These are phyloP conservation scores for Microctenopoma stevenorrisi DNA, from an alignment of 2,797 vertebrate species.

Conservation along the genomic window DNA sequence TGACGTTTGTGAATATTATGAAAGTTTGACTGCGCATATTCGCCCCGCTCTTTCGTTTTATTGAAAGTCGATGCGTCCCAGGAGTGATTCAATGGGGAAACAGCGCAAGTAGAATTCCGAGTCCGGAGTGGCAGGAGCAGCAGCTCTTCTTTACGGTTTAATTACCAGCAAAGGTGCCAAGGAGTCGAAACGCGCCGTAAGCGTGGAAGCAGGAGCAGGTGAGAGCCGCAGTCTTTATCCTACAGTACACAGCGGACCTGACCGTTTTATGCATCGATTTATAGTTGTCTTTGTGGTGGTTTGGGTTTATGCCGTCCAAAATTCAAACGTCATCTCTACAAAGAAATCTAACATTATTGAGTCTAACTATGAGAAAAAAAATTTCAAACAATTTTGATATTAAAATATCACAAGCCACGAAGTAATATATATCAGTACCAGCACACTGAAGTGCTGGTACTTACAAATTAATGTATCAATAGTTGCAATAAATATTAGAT, in stretches of 20 bases:
- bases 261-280: not conserved
- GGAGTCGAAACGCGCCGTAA: not conserved
- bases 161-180: constrained; percentile 8
- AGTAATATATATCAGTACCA: too few relatives aligned
- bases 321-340: constrained; percentile 21
- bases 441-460: too few relatives aligned
- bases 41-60: not conserved
- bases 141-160: constrained; percentile 30
- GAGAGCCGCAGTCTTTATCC: not conserved
- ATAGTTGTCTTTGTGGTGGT: not conserved
- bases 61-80: not conserved
- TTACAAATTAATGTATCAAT: too few relatives aligned
- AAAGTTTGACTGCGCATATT: not conserved
- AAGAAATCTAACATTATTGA: not conserved
- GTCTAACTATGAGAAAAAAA: too few relatives aligned
- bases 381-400: too few relatives aligned
- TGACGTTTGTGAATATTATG: not conserved
- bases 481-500: too few relatives aligned
- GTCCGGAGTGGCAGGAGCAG: constrained; percentile 47
- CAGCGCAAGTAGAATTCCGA: constrained; percentile 64
- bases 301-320: not conserved
- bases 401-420: too few relatives aligned
- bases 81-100: constrained; percentile 64
- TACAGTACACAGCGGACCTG: not conserved
- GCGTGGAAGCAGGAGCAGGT: constrained; percentile 27